phyloP scores from a whole-genome alignment of 2,888 invertebrate genomes.

The Torymus aiolomorphi region DNA sequence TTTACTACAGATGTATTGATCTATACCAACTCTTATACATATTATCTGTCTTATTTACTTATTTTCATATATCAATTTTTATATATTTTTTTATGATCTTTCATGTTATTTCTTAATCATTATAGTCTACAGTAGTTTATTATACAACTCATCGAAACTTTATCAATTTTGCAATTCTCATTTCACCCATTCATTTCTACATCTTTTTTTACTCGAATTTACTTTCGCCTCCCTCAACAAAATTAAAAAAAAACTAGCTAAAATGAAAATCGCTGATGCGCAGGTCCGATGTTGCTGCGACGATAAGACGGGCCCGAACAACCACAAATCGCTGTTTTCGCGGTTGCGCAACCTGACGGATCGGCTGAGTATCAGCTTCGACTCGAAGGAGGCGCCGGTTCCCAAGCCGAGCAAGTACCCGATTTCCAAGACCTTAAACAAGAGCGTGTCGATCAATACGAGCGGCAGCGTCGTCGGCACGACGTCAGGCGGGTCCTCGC shows the following conservation, averaged over 20 bases:
- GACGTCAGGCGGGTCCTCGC: background rate
- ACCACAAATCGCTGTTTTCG: conserved; percentile 76
- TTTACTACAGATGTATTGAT: no score
- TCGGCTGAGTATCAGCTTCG: conserved; percentile 77
- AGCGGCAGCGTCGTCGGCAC: conserved; percentile 35
- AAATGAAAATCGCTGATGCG: background rate
- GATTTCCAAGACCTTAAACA: conserved; percentile 64
- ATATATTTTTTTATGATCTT: no score
- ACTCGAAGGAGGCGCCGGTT: conserved; percentile 73
- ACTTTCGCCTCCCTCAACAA: no score
- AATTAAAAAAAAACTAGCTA: background rate
- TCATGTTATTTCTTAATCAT: no score
- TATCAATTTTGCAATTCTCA: no score
- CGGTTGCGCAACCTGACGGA: conserved; percentile 78
- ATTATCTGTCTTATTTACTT: no score
- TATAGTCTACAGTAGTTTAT: no score
- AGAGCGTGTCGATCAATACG: conserved; percentile 68
- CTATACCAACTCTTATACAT: no score
- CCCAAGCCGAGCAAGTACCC: conserved; percentile 62
- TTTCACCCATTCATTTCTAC: no score
- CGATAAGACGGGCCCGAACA: conserved; percentile 69
- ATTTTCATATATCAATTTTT: no score
- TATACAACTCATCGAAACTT: no score
- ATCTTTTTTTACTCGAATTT: no score
- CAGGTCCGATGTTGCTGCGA: conserved; percentile 68